Percentiles rank a stretch among this genome's conserved stretches.
Conservation (phyloP, 2,113 vertebrate genomes). For the Serilophus lunatus region DNA sequence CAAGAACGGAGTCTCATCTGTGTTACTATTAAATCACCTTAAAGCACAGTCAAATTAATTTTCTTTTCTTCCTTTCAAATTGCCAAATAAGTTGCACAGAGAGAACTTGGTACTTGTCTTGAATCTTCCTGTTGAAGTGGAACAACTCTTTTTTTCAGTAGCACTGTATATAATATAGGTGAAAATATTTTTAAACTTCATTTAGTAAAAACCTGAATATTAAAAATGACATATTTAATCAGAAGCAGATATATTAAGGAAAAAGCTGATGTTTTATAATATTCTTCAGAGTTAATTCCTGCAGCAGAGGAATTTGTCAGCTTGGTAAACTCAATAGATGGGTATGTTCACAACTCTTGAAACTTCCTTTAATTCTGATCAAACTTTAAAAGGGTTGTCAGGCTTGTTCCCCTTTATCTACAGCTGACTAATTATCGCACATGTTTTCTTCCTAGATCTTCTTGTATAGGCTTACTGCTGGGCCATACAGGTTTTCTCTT, state of each 20-base stretch:
- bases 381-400: neutral
- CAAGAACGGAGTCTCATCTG: neutral
- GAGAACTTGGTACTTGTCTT: neutral
- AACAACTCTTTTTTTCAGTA: neutral
- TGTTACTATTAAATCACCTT: neutral
- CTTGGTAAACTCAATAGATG: neutral
- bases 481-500: accelerated
- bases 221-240: neutral
- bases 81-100: neutral
- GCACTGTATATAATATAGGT: neutral
- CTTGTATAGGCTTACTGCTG: neutral
- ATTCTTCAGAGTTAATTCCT: neutral
- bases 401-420: neutral
- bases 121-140: neutral
- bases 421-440: neutral
- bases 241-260: neutral
- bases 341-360: neutral
- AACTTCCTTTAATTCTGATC: neutral
- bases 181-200: neutral
- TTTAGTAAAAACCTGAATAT: neutral
- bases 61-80: neutral
- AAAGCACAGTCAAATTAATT: neutral
- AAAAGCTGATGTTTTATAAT: neutral
- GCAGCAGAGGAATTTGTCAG: neutral
- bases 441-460: neutral